Conservation (phyloP, 2,888 invertebrate species). For the Drosophila yooni region DNA sequence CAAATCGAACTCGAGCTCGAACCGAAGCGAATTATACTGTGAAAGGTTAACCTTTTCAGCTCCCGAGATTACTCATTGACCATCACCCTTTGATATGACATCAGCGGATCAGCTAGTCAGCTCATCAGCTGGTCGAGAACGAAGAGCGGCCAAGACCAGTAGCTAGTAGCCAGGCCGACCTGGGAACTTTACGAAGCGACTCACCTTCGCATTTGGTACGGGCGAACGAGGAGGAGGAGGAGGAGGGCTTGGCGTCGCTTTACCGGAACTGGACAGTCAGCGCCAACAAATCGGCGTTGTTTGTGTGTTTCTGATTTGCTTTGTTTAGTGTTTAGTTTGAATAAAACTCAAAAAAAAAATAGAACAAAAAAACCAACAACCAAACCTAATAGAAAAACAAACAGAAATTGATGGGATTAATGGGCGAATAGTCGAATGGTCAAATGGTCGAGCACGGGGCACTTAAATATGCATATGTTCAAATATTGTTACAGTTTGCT, state of each 20-base stretch:
- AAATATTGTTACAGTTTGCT: conserved; percentile 61
- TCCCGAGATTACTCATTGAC: conserved; percentile 15
- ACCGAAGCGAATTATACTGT: background rate
- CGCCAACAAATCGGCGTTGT: conserved; percentile 33
- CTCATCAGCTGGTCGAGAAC: conserved; percentile 15
- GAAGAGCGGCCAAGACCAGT: conserved; percentile 62
- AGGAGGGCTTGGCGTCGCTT: conserved; percentile 32
- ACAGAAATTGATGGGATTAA: conserved; percentile 72
- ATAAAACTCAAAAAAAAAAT: conserved; percentile 14
- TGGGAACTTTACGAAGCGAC: conserved; percentile 26
- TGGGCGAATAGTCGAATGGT: conserved; percentile 36
- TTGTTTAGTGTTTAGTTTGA: conserved; percentile 43
- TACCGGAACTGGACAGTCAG: conserved; percentile 70
- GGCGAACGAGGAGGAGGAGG: conserved; percentile 11
- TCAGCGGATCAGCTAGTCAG: conserved; percentile 49
- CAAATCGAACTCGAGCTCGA: background rate
- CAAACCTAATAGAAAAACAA: conserved; percentile 30
- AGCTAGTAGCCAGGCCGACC: conserved; percentile 40
- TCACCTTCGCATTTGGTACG: conserved; percentile 53
- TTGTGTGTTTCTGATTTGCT: conserved; percentile 57
- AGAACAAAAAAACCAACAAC: conserved; percentile 13
- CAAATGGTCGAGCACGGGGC: conserved; percentile 36
- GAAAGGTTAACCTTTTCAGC: conserved; percentile 19
- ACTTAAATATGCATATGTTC: conserved; percentile 46
- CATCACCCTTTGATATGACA: conserved; percentile 54